phyloP scores from a whole-genome alignment of 2,888 invertebrate species.

The Megastigmus dorsalis region DNA sequence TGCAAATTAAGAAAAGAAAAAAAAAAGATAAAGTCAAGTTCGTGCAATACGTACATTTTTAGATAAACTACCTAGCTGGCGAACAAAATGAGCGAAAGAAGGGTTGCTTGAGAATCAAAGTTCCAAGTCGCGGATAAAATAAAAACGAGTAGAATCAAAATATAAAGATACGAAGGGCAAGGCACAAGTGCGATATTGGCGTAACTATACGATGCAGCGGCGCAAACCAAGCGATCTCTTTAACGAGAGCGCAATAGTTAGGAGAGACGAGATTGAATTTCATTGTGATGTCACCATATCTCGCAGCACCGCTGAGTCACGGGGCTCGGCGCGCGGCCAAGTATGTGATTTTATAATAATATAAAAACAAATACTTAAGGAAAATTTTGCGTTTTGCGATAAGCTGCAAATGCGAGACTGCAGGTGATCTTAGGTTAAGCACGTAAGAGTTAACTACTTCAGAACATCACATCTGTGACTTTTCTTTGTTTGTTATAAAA shows the following conservation, averaged over 20 bases:
- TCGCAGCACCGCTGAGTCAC: conserved; percentile 77
- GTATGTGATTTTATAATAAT: conserved; percentile 74
- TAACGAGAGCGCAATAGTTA: conserved; percentile 63
- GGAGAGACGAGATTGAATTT: conserved; percentile 72
- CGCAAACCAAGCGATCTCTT: conserved; percentile 39
- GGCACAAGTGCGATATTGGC: conserved; percentile 45
- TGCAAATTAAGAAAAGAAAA: conserved; percentile 44
- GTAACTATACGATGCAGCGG: conserved; percentile 53
- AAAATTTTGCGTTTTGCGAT: conserved; percentile 53
- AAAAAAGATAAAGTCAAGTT: conserved; percentile 31
- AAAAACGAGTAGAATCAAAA: conserved; percentile 46
- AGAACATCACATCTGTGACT: conserved; percentile 21
- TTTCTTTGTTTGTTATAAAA: conserved; percentile 36
- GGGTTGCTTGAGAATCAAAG: conserved; percentile 35
- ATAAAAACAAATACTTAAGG: conserved; percentile 70
- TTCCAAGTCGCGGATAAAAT: conserved; percentile 4
- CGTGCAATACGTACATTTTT: conserved; percentile 49
- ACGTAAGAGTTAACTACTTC: conserved; percentile 26
- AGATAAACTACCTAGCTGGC: conserved; percentile 35
- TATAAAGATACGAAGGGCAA: conserved; percentile 5
- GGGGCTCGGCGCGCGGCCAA: conserved; percentile 73
- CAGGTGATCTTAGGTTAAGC: conserved; percentile 43
- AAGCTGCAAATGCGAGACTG: conserved; percentile 45
- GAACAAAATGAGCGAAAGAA: conserved; percentile 25
- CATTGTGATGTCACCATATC: conserved; percentile 88